These are phyloP conservation scores for Napeogenes sylphis DNA, from an alignment of 2,888 invertebrate genomes.

Conservation along the genomic window DNA sequence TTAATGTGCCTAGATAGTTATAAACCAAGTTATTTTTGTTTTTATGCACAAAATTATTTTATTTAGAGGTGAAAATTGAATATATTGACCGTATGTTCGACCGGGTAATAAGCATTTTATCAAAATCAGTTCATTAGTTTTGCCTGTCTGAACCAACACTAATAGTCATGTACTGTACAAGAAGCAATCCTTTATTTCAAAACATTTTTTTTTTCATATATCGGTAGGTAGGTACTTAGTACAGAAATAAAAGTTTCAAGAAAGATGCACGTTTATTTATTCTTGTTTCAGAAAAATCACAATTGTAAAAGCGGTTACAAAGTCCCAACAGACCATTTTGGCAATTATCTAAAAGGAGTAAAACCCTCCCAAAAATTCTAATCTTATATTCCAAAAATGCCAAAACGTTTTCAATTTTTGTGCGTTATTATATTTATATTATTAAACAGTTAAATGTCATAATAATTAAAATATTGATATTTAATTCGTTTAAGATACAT, in stretches of 20 bases:
- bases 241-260: conserved; percentile 21
- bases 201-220: no score
- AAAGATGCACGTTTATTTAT: conserved; percentile 64
- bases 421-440: conserved; percentile 38
- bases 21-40: no score
- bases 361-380: conserved; percentile 29
- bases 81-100: no score
- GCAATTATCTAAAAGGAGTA: conserved; percentile 37
- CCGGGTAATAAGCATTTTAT: no score
- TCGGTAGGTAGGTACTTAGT: not conserved
- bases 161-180: no score
- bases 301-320: conserved; percentile 59
- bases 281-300: conserved; percentile 62
- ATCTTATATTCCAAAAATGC: conserved; percentile 30
- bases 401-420: conserved; percentile 40
- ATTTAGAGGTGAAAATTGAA: no score
- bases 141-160: no score
- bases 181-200: no score
- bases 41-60: no score
- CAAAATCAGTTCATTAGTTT: no score
- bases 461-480: conserved; percentile 18
- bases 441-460: conserved; percentile 22
- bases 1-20: no score
- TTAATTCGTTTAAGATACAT: conserved; percentile 19
- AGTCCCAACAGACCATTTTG: conserved; percentile 44